phyloP scores from a whole-genome alignment of 2,113 vertebrate genomes.

The Mormoops blainvillei region DNA sequence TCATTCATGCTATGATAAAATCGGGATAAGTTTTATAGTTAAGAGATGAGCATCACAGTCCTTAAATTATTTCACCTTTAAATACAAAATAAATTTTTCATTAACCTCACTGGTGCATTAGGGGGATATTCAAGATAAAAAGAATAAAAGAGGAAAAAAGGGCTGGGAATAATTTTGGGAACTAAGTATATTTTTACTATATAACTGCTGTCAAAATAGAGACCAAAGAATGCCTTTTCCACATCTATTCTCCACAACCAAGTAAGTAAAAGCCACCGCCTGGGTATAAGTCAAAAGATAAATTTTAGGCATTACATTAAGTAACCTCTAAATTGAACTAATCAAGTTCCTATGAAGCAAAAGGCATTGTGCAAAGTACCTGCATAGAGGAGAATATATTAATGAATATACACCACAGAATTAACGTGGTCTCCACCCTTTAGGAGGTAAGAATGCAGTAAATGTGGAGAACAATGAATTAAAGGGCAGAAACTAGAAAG shows the following conservation, averaged over 20 bases:
- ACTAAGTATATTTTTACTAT: not conserved
- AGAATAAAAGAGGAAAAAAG: not conserved
- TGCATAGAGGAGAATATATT: not conserved
- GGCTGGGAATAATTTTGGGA: not conserved
- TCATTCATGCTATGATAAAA: not conserved
- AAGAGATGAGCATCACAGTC: not conserved
- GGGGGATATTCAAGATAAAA: not conserved
- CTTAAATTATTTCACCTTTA: not conserved
- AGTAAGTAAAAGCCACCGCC: not conserved
- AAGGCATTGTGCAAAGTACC: constrained; percentile 7
- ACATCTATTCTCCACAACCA: not conserved
- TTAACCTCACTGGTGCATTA: not conserved
- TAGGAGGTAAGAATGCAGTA: not conserved
- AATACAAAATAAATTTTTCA: constrained; percentile 31
- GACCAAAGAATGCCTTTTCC: constrained; percentile 11
- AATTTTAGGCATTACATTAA: constrained; percentile 26
- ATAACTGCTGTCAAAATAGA: not conserved
- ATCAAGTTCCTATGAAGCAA: constrained; percentile 10
- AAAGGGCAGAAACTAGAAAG: not conserved
- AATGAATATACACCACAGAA: not conserved
- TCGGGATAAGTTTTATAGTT: not conserved
- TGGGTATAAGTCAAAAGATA: not conserved
- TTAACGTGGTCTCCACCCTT: not conserved
- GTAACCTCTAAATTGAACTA: constrained; percentile 46
- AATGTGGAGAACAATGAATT: not conserved